These are phyloP conservation scores for Pituophis catenifer DNA, from an alignment of 2,113 vertebrate genomes.

Conservation along the genomic window DNA sequence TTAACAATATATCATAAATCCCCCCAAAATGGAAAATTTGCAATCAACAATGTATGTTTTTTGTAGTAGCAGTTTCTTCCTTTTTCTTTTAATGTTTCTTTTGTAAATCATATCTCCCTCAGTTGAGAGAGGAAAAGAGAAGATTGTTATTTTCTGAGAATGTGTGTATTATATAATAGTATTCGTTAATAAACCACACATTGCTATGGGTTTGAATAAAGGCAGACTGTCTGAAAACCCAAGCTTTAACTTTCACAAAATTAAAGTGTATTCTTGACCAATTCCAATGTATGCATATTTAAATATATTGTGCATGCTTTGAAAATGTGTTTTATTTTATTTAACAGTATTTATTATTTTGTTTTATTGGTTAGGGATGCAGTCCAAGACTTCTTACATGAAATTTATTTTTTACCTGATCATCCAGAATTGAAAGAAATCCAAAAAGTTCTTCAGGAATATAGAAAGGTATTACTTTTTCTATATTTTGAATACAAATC, in stretches of 20 bases:
- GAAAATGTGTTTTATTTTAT: neutral
- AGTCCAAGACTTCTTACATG: constrained; percentile 94
- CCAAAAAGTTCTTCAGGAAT: constrained; percentile 89
- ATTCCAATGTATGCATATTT: neutral
- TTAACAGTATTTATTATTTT: constrained; percentile 25
- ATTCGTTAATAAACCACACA: neutral
- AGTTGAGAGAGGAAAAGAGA: neutral
- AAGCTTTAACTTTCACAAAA: neutral
- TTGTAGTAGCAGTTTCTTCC: neutral
- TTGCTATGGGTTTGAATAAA: neutral
- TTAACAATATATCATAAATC: neutral
- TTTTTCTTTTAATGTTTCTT: neutral
- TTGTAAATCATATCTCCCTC: neutral
- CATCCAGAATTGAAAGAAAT: constrained; percentile 90
- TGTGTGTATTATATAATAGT: neutral
- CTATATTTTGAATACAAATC: constrained; percentile 15
- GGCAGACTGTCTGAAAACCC: neutral
- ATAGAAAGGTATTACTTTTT: constrained; percentile 82
- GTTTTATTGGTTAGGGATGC: constrained; percentile 76
- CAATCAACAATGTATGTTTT: neutral
- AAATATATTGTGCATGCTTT: neutral
- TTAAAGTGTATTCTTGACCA: neutral
- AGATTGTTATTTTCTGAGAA: neutral
- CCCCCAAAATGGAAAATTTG: neutral
- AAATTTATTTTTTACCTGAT: constrained; percentile 97